These are phyloP conservation scores for Chionoecetes opilio DNA, from an alignment of 1,140 invertebrate genomes.

Conservation along the genomic window DNA sequence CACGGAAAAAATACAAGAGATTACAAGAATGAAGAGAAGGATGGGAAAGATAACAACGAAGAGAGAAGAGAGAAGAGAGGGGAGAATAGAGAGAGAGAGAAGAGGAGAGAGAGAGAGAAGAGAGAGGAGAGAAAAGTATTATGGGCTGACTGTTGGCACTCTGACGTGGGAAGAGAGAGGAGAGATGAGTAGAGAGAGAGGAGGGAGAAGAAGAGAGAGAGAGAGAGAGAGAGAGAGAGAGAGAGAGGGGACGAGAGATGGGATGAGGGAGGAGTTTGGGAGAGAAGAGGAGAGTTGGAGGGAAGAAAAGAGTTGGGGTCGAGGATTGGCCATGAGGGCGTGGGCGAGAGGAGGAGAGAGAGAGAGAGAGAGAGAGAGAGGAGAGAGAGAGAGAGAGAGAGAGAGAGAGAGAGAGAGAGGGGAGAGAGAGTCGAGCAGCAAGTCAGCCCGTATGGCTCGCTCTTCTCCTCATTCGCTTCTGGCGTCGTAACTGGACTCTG, in stretches of 20 bases:
- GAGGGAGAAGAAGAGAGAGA: background rate
- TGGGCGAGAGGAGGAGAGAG: background rate
- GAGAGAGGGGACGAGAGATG: background rate
- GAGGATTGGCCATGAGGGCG: background rate
- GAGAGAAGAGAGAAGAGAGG: background rate
- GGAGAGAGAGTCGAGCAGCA: background rate
- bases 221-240: background rate
- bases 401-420: background rate
- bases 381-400: background rate
- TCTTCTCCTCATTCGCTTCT: too few relatives aligned
- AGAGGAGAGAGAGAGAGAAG: background rate
- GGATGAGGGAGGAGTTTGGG: background rate
- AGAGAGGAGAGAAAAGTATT: background rate
- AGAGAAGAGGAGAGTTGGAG: background rate
- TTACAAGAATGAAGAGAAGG: background rate
- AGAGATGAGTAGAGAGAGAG: too few relatives aligned
- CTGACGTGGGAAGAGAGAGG: too few relatives aligned
- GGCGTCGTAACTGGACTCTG: background rate
- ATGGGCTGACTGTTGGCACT: too few relatives aligned
- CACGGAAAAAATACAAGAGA: background rate
- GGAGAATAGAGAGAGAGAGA: background rate
- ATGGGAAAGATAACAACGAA: background rate
- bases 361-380: conserved; percentile 10
- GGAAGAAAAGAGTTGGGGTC: background rate
- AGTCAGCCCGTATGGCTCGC: too few relatives aligned